Evolutionary conservation across 2,113 vertebrate species (phyloP).

Genomic region (Macquaria australasica): DNA sequence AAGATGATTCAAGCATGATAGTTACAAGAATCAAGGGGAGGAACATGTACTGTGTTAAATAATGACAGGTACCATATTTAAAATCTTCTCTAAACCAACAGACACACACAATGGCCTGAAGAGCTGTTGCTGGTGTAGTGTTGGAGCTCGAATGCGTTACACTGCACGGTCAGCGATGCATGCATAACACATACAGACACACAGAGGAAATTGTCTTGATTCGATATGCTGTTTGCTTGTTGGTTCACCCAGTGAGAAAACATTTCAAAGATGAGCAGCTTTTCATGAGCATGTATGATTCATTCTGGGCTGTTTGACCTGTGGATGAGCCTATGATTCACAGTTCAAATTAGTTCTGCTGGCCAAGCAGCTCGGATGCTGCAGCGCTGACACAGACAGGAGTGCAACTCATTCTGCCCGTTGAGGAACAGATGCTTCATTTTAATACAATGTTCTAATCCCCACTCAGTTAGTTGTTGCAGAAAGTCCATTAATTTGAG

Average conservation of each 20-base stretch:
- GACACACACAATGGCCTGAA: slow-evolving; percentile 6
- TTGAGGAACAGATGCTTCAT: slow-evolving; percentile 61
- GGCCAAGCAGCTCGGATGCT: slow-evolving; percentile 42
- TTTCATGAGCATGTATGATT: slow-evolving; percentile 56
- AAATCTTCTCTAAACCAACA: slow-evolving; percentile 2
- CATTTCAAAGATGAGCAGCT: slow-evolving; percentile 62
- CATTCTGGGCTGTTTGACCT: slow-evolving; percentile 60
- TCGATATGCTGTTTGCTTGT: slow-evolving; percentile 65
- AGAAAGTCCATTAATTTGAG: slow-evolving; percentile 69
- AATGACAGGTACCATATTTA: slow-evolving; percentile 19
- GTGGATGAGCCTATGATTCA: slow-evolving; percentile 68
- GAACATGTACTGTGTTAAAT: neutral
- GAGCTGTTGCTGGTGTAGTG: slow-evolving; percentile 12
- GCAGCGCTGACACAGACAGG: slow-evolving; percentile 32
- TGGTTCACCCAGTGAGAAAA: slow-evolving; percentile 60
- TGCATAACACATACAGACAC: slow-evolving; percentile 44
- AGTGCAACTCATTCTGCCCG: slow-evolving; percentile 24
- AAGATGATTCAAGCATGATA: neutral
- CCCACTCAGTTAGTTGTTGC: slow-evolving; percentile 42
- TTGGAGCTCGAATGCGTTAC: slow-evolving; percentile 14
- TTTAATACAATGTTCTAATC: slow-evolving; percentile 60
- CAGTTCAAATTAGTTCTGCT: slow-evolving; percentile 66
- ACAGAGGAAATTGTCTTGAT: slow-evolving; percentile 31
- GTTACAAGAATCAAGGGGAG: neutral
- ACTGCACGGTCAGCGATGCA: slow-evolving; percentile 26